phyloP scores from a whole-genome alignment of 2,797 vertebrate genomes.

The Spinus pinus region DNA sequence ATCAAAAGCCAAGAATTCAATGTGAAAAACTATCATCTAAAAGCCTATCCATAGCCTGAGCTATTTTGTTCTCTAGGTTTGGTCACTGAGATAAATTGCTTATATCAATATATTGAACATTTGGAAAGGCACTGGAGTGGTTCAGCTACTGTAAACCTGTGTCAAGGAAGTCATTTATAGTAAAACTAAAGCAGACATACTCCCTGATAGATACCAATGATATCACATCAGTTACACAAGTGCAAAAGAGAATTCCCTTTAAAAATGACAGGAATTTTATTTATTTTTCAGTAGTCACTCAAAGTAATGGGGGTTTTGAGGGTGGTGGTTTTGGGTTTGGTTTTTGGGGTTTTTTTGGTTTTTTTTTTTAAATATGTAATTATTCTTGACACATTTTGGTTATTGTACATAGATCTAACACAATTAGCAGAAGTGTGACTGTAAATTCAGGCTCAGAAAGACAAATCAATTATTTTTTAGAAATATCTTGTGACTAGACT shows the following conservation, averaged over 20 bases:
- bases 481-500: neutral
- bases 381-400: neutral
- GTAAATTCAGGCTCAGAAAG: neutral
- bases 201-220: neutral
- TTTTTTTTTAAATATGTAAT: neutral
- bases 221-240: neutral
- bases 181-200: neutral
- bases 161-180: neutral
- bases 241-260: neutral
- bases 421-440: neutral
- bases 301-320: neutral
- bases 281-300: neutral
- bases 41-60: neutral
- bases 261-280: neutral
- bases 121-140: neutral
- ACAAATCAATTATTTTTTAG: neutral
- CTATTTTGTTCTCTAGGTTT: neutral
- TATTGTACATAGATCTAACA: neutral
- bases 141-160: neutral
- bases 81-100: neutral
- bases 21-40: neutral
- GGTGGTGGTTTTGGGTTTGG: neutral
- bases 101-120: neutral
- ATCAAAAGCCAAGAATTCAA: neutral
- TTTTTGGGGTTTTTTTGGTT: rapidly evolving